A percentile compares a stretch with the other conserved stretches of the same genome.
Conservation (phyloP, 2,888 invertebrate species). For the Rhagium mordax region DNA sequence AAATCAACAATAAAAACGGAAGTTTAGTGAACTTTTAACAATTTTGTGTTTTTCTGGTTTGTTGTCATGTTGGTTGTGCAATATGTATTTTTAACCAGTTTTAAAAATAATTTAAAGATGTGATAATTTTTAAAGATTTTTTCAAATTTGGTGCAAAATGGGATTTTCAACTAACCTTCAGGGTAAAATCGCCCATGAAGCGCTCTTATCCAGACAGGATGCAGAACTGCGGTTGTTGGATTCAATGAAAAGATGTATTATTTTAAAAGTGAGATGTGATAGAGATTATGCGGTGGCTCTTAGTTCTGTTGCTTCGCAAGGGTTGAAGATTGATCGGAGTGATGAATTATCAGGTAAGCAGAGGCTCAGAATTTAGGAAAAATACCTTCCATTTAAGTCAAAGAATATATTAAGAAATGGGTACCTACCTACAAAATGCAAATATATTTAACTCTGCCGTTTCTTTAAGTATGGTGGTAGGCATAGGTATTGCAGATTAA, state of each 20-base stretch:
- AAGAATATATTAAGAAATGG: no score
- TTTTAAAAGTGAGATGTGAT: constrained; percentile 91
- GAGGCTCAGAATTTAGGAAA: not conserved
- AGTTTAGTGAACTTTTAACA: constrained; percentile 32
- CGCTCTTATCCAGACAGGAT: constrained; percentile 90
- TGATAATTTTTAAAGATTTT: not conserved
- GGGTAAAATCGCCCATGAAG: constrained; percentile 92
- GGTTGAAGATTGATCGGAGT: constrained; percentile 86
- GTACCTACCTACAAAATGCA: not conserved
- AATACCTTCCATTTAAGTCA: not conserved
- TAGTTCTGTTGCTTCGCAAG: constrained; percentile 85
- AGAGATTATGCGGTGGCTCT: constrained; percentile 91
- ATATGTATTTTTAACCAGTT: not conserved
- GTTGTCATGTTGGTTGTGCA: not conserved
- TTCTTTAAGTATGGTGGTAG: no score
- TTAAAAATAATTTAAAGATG: constrained; percentile 15
- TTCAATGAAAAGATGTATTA: constrained; percentile 89
- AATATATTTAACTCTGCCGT: no score
- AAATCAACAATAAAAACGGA: not conserved
- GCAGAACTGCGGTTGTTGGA: constrained; percentile 94
- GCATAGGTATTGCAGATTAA: no score
- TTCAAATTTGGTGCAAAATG: constrained; percentile 70
- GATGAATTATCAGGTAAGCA: constrained; percentile 76
- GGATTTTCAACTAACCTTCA: constrained; percentile 91
- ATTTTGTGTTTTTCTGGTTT: constrained; percentile 5